These are phyloP conservation scores for Meloidogyne chitwoodi DNA, from an alignment of 1,140 invertebrate genomes.

Conservation along the genomic window DNA sequence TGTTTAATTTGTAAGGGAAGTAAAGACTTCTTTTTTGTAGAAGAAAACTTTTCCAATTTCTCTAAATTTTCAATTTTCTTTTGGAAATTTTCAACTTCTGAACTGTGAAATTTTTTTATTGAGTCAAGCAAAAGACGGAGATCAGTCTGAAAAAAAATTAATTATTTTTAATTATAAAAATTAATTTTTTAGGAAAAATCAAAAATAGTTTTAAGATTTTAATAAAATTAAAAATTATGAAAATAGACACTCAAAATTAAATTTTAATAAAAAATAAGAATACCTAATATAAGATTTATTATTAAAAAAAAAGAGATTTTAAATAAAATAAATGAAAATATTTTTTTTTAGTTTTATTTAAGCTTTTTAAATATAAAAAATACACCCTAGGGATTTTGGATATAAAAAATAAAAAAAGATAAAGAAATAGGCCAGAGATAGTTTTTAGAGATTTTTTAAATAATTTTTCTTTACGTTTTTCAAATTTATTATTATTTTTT, in stretches of 20 bases:
- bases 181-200: neutral
- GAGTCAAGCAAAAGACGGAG: slow-evolving; percentile 1
- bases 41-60: slow-evolving; percentile 2
- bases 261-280: too few relatives aligned
- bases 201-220: too few relatives aligned
- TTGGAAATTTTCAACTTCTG: neutral
- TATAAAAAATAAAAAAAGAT: neutral
- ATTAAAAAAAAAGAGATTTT: too few relatives aligned
- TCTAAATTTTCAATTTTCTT: slow-evolving; percentile 1
- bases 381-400: neutral
- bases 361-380: neutral
- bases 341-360: too few relatives aligned
- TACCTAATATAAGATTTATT: too few relatives aligned
- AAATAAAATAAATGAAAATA: too few relatives aligned
- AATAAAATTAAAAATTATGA: too few relatives aligned
- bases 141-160: slow-evolving; percentile 4
- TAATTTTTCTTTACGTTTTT: neutral
- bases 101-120: slow-evolving; percentile 1
- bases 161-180: neutral
- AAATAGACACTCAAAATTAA: too few relatives aligned
- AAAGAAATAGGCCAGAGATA: neutral
- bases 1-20: neutral
- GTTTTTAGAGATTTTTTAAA: too few relatives aligned
- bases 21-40: neutral
- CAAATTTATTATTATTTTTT: too few relatives aligned